Evolutionary conservation across 2,888 invertebrate species (phyloP), one percentile per base, ranked within the genome.

Genomic region (Protophormia terraenovae): DNA sequence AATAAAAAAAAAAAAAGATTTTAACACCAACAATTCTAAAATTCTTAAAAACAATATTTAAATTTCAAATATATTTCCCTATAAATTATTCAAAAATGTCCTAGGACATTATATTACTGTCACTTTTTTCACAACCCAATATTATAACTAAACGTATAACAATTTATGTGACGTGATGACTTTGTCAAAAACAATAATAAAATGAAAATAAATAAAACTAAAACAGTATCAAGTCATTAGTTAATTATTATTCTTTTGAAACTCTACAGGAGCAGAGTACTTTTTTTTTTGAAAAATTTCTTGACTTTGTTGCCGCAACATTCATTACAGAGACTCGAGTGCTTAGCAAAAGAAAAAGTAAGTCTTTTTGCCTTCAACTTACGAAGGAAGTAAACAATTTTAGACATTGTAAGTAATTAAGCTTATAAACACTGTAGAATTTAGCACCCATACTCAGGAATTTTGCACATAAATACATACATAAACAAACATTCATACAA

Each of bases 391-490:
- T 71, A 47, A 83, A 64, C 71, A 77, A 58, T 77, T 83, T 71
- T 47, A 66, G 45, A 77, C 64, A 72, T 50, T 77, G 71, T 71
- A 55, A n/a, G 45, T 77, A 77, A 71, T 83, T 83, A 71, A 83
- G 76, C 71, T 58, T 38, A 83, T 83, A 83, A 77, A 72, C 47
- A 64, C 71, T 58, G 27, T n/a, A 41, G 75, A 35, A 72, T 45
- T 72, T 58, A 47, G 24, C 47, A 27, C 22, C 27, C 60, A 50
- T 5, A 50, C 19, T 35, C 50, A n/a, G n/a, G n/a, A n/a, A n/a
- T 10, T 4, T 1, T 12, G 1, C 47, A 47, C 5, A 2, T 1
- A 47, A 19, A 50, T 24, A 55, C n/a, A 69, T 14, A 32, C 22
- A 19, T n/a, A 50, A 6, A 67, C 8, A n/a, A 16, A n/a, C 41